Evolutionary conservation across 2,797 vertebrate species (phyloP).

Genomic region (Eulemur rubriventer): DNA sequence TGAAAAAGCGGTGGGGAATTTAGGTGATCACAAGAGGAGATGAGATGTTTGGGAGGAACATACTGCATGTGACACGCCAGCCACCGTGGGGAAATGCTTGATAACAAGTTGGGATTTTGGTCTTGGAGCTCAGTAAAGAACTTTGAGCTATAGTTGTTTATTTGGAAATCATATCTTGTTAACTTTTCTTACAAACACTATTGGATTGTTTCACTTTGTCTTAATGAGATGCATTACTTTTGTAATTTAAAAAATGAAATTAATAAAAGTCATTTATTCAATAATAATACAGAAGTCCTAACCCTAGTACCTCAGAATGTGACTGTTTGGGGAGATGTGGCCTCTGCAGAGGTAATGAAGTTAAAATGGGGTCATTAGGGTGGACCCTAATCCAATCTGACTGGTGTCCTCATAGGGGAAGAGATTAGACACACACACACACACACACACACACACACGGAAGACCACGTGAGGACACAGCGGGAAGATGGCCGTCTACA

Average conservation of each 20-base stretch:
- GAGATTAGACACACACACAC: not conserved
- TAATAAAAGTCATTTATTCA: not conserved
- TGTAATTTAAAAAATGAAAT: not conserved
- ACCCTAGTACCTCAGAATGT: not conserved
- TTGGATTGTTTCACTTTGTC: not conserved
- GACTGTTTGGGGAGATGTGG: not conserved
- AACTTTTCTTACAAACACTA: not conserved
- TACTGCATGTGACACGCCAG: not conserved
- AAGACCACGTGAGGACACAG: not conserved
- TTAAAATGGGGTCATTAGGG: not conserved
- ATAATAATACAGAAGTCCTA: not conserved
- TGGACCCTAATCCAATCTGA: not conserved
- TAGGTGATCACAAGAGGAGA: not conserved
- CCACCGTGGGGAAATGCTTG: accelerated
- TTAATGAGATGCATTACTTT: conserved; percentile 12
- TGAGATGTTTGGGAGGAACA: not conserved
- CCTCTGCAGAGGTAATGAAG: not conserved
- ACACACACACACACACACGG: not conserved
- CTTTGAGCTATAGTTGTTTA: not conserved
- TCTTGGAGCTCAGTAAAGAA: not conserved
- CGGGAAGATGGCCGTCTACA: accelerated
- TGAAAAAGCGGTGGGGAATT: not conserved
- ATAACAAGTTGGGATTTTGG: not conserved
- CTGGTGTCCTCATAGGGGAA: not conserved
- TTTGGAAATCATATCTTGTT: not conserved